Percentiles rank a stretch among this genome's conserved stretches.
These are phyloP conservation scores for Eumacrocentrus americanus DNA, from an alignment of 2,888 invertebrate species.

Conservation along the genomic window DNA sequence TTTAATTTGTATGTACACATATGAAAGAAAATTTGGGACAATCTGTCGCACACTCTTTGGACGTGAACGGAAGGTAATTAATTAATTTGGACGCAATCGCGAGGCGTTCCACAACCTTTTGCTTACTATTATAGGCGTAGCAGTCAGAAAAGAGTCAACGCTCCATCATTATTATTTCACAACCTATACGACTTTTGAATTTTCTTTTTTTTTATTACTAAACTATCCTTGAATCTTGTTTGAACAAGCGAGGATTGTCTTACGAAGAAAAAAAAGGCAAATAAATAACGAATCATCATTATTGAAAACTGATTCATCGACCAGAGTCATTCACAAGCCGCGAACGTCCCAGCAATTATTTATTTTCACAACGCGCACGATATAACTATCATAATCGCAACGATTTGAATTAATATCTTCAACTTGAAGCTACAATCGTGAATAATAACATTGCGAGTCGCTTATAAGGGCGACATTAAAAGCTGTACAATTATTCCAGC, in stretches of 20 bases:
- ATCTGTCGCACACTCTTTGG: slow-evolving; percentile 24
- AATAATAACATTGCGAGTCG: slow-evolving; percentile 26
- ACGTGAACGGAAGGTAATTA: slow-evolving; percentile 27
- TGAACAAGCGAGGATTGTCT: neutral
- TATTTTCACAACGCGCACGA: slow-evolving; percentile 15
- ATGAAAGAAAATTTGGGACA: slow-evolving; percentile 27
- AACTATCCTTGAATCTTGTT: neutral
- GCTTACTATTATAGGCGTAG: slow-evolving; percentile 1
- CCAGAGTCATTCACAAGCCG: neutral
- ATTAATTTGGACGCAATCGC: slow-evolving; percentile 30
- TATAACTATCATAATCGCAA: slow-evolving; percentile 15
- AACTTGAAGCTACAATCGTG: slow-evolving; percentile 24
- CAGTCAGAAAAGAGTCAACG: slow-evolving; percentile 10
- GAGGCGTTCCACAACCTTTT: slow-evolving; percentile 27
- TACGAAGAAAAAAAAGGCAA: neutral
- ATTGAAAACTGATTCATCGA: neutral
- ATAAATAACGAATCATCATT: neutral
- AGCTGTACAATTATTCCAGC: slow-evolving; percentile 29
- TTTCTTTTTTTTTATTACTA: slow-evolving; percentile 16
- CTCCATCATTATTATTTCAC: slow-evolving; percentile 15
- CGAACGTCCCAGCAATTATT: slow-evolving; percentile 4
- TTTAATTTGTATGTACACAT: slow-evolving; percentile 27
- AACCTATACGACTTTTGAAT: slow-evolving; percentile 32
- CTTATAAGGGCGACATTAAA: slow-evolving; percentile 21
- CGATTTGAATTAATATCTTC: slow-evolving; percentile 16